Evolutionary conservation across 2,797 vertebrate species (phyloP), one percentile per base, ranked within the genome.

Genomic region (Gallirallus australis): DNA sequence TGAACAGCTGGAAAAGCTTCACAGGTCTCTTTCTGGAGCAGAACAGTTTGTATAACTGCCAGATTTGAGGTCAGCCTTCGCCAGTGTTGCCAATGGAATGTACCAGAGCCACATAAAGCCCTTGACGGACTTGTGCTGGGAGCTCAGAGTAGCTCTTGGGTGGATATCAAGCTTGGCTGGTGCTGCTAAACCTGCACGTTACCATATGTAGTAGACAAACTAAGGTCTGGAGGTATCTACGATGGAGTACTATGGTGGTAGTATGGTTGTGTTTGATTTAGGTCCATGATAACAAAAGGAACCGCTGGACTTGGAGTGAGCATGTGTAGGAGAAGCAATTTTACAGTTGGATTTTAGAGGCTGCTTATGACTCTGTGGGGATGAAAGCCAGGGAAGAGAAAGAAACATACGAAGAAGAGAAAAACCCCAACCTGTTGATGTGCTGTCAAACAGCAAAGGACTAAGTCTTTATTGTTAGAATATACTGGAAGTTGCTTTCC

Each of bases 241-340:
- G 6, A 5, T 53, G 25, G 53, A 57, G 25, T 65, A 5, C 16
- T 66, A 11, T 15, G 16, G 15, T 31, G 40, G 37, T 7, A 61
- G 20, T 25, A 5, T 3, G 10, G 30, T 59, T 65, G 5, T 35
- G n/a, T 65, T 39, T 79, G 61, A 48, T 61, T 84, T 47, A 30
- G 50, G 45, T 39, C 17, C 11, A 16, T 77, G 30, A 11, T 47
- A 64, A 15, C 6, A 50, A n/a, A 60, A 56, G 30, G 25, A 71
- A 70, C 56, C 8, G 2, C 33, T 86, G 82, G 59, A 68, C 53
- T 53, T 66, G 56, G 39, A 63, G 48, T 39, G 50, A 68, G 50
- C 24, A 7, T 2, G 1, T 3, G 2, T 0, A 3, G 9, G 27
- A 23, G 33, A 68, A 72, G 39, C 21, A 33, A 9, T 65, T 61